Percentiles rank a stretch among this genome's conserved stretches.
Conservation (phyloP, 2,113 vertebrate genomes). For the Crocuta crocuta region DNA sequence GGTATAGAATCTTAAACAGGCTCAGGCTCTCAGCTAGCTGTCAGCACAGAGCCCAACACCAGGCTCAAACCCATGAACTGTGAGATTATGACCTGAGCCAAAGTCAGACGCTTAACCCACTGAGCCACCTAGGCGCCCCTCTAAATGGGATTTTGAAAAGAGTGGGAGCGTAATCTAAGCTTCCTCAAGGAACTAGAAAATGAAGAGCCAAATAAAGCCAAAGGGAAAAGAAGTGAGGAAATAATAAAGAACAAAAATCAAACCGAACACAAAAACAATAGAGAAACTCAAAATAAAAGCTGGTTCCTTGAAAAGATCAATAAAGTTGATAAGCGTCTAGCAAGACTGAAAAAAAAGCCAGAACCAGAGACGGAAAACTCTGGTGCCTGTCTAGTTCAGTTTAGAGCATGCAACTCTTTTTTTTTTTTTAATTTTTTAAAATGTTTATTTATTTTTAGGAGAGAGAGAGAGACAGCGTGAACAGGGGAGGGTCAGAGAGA, state of each 20-base stretch:
- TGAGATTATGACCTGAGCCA: too few species aligned
- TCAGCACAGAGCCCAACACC: too few species aligned
- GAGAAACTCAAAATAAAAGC: background rate
- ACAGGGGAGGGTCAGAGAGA: too few species aligned
- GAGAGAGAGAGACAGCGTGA: too few species aligned
- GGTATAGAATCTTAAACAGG: too few species aligned
- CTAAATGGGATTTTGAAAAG: background rate
- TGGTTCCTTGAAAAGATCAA: constrained; percentile 15
- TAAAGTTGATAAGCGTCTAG: background rate
- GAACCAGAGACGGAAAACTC: background rate
- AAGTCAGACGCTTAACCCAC: too few species aligned
- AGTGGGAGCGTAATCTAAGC: background rate
- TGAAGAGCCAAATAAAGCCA: background rate
- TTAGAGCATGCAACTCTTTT: background rate
- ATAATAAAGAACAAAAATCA: background rate
- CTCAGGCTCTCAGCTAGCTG: too few species aligned
- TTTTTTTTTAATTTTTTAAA: too few species aligned
- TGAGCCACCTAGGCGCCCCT: background rate
- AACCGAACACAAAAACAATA: background rate
- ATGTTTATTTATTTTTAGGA: too few species aligned
- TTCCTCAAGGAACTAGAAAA: background rate
- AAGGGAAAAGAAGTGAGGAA: background rate
- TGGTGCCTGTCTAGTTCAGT: background rate
- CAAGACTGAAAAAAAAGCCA: background rate
- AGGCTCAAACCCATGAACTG: too few species aligned